Base-by-base conservation (phyloP, 2,113 vertebrate genomes). In the Mormyrus lacerda region DNA sequence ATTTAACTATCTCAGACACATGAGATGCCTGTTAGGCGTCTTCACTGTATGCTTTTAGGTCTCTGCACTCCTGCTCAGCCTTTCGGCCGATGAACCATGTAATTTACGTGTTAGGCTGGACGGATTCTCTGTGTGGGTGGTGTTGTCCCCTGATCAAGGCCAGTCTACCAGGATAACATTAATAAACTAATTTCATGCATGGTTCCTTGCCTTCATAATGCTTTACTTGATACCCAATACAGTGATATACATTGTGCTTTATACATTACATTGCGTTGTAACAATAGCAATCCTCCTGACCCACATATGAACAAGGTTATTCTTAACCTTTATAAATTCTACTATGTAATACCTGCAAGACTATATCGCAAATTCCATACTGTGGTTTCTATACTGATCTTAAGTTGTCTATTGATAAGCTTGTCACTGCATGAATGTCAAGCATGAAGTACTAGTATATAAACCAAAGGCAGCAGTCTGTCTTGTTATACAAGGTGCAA, bases 151-250 rank as follows among this genome's bases (percentile, higher is more conserved):
- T 93, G 94, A 95, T 94, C 94, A 95, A 94, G 94, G 94, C 94
- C 94, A 92, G 94, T 92, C 94, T 94, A 94, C 94, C 93, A 94
- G 93, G 90, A 94, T 94, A 94, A 95, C 94, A 95, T 95, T 94
- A 95, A 95, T 95, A 93, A 94, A 95, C 92, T 94, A 92, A 95
- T 95, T 95, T 95, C 95, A 95, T 94, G 94, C 94, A 95, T 94
- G 93, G 93, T 93, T 94, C 94, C 93, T 94, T 94, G 95, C 91
- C 93, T 93, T 94, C 94, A 93, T 93, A 93, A 93, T 79, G 73
- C 93, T 92, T 91, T 91, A 92, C 93, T 91, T 92, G 73, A 79
- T 92, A 92, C 92, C 93, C 92, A 91, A 91, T 92, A 73, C 89
- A 39, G 4, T 94, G 92, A 94, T 95, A 94, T 94, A 94, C 93